These are phyloP conservation scores for Todus mexicanus DNA, from an alignment of 2,797 vertebrate species.

Conservation along the genomic window DNA sequence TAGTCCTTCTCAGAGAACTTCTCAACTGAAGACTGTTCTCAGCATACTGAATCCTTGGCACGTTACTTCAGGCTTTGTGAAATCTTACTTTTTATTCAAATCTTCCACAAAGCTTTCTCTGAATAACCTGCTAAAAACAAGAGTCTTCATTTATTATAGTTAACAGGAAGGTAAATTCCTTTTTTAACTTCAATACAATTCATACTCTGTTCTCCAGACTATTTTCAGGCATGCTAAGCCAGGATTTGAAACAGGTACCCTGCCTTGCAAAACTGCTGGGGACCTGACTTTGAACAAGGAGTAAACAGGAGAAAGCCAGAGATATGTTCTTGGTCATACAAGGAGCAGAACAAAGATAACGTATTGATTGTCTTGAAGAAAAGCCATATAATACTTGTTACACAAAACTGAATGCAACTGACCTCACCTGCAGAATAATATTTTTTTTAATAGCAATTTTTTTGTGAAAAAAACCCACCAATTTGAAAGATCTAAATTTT, in stretches of 20 bases:
- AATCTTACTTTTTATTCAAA: constrained; percentile 1
- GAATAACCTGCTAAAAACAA: background rate
- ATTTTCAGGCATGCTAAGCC: background rate
- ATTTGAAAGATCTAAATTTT: background rate
- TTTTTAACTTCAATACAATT: background rate
- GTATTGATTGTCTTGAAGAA: background rate
- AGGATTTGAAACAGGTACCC: background rate
- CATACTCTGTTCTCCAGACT: background rate
- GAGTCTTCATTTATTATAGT: background rate
- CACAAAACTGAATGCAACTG: background rate
- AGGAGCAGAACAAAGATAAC: background rate
- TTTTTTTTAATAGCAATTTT: background rate
- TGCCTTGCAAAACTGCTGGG: background rate
- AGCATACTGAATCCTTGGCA: background rate
- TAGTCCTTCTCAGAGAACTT: background rate
- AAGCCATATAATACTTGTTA: background rate
- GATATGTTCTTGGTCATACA: accelerated
- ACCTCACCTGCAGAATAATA: background rate
- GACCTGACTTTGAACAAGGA: background rate
- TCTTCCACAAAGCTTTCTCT: background rate
- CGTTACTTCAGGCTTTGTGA: background rate
- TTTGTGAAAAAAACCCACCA: background rate
- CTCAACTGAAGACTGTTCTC: background rate
- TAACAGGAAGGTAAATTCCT: background rate
- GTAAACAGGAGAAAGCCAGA: background rate